These are phyloP conservation scores for Drosophila sproati DNA, from an alignment of 1,140 invertebrate species.

Conservation along the genomic window DNA sequence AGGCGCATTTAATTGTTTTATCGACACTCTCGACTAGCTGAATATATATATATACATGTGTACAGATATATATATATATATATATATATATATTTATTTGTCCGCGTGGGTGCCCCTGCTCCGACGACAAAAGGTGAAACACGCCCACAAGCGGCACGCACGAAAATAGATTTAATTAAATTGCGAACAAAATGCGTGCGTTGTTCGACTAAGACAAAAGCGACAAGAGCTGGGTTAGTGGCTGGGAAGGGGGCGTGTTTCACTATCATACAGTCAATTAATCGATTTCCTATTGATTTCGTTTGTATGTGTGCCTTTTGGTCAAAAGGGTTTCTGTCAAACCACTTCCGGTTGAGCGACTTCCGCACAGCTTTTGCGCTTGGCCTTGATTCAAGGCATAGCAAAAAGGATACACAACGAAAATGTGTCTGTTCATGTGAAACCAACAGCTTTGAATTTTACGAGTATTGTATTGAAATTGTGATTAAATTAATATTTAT, in stretches of 20 bases:
- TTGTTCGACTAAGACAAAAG: not conserved
- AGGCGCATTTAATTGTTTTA: constrained; percentile 79
- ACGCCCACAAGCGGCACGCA: constrained; percentile 75
- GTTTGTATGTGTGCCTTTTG: constrained; percentile 9
- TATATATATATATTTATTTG: constrained; percentile 15
- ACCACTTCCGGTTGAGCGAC: constrained; percentile 59
- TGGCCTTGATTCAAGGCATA: constrained; percentile 10
- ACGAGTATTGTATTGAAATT: not conserved
- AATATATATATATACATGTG: constrained; percentile 28
- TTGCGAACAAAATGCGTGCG: constrained; percentile 73
- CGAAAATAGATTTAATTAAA: constrained; percentile 82
- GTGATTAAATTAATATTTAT: not conserved
- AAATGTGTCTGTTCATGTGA: constrained; percentile 11
- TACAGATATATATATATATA: not conserved
- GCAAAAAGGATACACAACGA: not conserved
- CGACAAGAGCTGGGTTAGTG: not conserved
- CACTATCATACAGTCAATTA: constrained; percentile 64
- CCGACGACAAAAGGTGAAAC: constrained; percentile 53
- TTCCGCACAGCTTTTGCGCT: constrained; percentile 30
- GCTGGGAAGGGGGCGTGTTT: not conserved
- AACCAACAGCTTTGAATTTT: constrained; percentile 14
- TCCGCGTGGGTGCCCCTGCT: constrained; percentile 10
- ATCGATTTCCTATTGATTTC: constrained; percentile 74
- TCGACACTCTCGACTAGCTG: constrained; percentile 61
- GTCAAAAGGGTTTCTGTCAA: constrained; percentile 54